Evolutionary conservation across 2,888 invertebrate species (phyloP).

Genomic region (Melanchra persicariae): DNA sequence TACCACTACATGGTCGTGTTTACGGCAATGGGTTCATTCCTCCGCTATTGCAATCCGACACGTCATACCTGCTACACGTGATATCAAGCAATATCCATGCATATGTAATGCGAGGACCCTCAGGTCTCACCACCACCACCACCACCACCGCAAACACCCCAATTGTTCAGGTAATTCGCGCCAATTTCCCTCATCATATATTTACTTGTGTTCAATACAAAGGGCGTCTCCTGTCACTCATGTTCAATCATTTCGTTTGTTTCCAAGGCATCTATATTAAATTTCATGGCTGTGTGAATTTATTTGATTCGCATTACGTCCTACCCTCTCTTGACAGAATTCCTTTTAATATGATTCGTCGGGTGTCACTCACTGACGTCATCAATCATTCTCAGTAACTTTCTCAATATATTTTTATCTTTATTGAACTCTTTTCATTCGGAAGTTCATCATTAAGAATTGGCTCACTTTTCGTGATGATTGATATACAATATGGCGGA

Average conservation of each 20-base stretch:
- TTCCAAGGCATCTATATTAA: conserved; percentile 59
- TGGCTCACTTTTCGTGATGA: conserved; percentile 31
- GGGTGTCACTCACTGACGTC: conserved; percentile 57
- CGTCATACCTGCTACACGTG: conserved; percentile 3
- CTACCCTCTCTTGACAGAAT: conserved; percentile 37
- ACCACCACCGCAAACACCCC: not conserved
- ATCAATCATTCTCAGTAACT: conserved; percentile 64
- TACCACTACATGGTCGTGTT: conserved; percentile 1
- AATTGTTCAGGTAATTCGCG: conserved; percentile 32
- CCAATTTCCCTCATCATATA: conserved; percentile 22
- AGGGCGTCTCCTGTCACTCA: conserved; percentile 46
- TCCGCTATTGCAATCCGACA: conserved; percentile 11
- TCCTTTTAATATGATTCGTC: conserved; percentile 62
- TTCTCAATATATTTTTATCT: conserved; percentile 66
- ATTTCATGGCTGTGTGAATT: conserved; percentile 65
- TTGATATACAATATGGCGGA: conserved; percentile 22
- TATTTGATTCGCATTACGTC: conserved; percentile 65
- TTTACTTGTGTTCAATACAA: conserved; percentile 36
- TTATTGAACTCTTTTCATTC: conserved; percentile 64
- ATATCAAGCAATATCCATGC: conserved; percentile 28
- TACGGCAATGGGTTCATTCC: conserved; percentile 4
- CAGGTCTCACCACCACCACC: not conserved
- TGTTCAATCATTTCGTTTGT: conserved; percentile 59
- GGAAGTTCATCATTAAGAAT: conserved; percentile 61
- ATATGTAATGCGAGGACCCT: conserved; percentile 19